Evolutionary conservation across 2,888 invertebrate genomes (phyloP).

Genomic region (Trileptium ribeirensis): DNA sequence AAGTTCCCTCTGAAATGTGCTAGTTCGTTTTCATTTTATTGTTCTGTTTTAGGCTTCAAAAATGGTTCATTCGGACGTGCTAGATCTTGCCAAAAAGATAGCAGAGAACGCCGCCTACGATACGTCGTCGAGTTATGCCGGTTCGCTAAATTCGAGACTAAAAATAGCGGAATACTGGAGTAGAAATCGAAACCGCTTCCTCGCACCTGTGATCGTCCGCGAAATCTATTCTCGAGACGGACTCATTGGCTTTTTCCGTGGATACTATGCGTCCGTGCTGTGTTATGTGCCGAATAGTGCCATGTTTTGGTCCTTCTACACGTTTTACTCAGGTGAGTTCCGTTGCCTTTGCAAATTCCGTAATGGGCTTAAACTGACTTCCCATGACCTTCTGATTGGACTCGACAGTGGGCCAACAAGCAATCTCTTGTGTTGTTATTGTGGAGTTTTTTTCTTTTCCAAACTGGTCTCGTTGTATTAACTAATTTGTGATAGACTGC

Average conservation of each 20-base stretch:
- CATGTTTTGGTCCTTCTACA: constrained; percentile 73
- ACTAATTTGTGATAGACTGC: too few relatives aligned
- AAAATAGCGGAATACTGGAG: neutral
- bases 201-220: constrained; percentile 59
- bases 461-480: too few relatives aligned
- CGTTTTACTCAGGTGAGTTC: constrained; percentile 23
- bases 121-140: too few relatives aligned
- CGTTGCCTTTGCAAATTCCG: too few relatives aligned
- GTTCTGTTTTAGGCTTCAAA: neutral
- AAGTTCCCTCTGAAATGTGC: too few relatives aligned
- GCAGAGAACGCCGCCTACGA: too few relatives aligned
- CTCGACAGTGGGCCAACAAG: too few relatives aligned
- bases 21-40: neutral
- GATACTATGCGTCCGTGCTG: constrained; percentile 81
- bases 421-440: too few relatives aligned
- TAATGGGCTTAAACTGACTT: too few relatives aligned
- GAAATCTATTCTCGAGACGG: constrained; percentile 74
- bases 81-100: neutral
- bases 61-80: neutral
- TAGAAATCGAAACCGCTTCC: constrained; percentile 12
- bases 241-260: constrained; percentile 78
- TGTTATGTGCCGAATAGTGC: constrained; percentile 93
- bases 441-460: too few relatives aligned
- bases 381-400: too few relatives aligned
- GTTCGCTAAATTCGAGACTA: neutral